Evolutionary conservation across 2,797 vertebrate species (phyloP), one percentile per base, ranked within the genome.

Genomic region (Sebastes diploproa): DNA sequence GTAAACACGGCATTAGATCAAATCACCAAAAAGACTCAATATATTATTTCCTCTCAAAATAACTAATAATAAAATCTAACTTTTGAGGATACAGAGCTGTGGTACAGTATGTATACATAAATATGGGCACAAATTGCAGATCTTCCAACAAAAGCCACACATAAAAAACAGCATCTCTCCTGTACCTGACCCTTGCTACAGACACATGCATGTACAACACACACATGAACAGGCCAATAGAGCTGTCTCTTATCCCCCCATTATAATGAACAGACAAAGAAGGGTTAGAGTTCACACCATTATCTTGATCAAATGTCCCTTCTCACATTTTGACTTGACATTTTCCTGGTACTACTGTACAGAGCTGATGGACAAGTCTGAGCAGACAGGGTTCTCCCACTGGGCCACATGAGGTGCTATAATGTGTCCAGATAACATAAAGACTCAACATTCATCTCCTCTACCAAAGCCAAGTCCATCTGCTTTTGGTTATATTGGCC

Each of bases 401-500:
- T 20, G 77, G 78, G 76, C 56, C 64, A 78, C 69, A 71, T 16
- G 64, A 75, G 78, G 54, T 70, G 79, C 67, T 75, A 61, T 52
- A 66, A 9, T 67, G 62, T 84, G 82, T 86, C 77, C 82, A 70
- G 77, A 89, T 88, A 89, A 82, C 69, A 76, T 62, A 29, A 80
- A 89, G 78, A 78, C 77, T 72, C 64, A 72, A 84, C 68, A 81
- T 78, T 82, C 32, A 67, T 34, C 65, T 56, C 75, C 34, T 78
- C 71, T 36, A 50, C 29, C 29, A 22, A 61, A 67, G 59, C 78
- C 74, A 72, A 32, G 68, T 46, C 83, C 88, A 92, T 90, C 86
- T 94, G 92, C 81, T 89, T 77, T 75, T 50, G 38, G 58, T 93
- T 89, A 87, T 59, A 58, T 2, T 5, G 58, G 38, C 58, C 65